Percentiles rank a stretch among this genome's conserved stretches.
Evolutionary conservation across 2,113 vertebrate genomes (phyloP).

Genomic region (Callionymus lyra): DNA sequence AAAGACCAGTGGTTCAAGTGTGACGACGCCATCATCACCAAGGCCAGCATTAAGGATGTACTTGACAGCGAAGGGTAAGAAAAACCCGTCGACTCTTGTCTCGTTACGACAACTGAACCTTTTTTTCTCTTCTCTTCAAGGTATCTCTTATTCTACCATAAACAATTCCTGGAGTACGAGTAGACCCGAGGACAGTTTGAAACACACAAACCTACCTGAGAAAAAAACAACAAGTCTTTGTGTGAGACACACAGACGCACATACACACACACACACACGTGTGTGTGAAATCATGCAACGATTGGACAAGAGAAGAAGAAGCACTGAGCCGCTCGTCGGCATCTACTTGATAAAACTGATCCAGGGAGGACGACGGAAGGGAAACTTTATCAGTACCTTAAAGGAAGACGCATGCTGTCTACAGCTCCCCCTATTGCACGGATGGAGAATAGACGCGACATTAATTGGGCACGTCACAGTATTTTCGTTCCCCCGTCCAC

Average conservation of each 20-base stretch:
- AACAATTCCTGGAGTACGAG: slow-evolving; percentile 95
- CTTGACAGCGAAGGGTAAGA: slow-evolving; percentile 97
- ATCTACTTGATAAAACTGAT: slow-evolving; percentile 81
- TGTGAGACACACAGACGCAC: neutral
- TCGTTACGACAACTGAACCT: neutral
- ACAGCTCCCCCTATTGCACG: slow-evolving; percentile 32
- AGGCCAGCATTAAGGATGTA: slow-evolving; percentile 98
- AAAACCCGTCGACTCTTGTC: neutral
- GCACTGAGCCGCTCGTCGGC: slow-evolving; percentile 77
- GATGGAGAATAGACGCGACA: slow-evolving; percentile 41
- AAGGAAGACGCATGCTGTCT: slow-evolving; percentile 9
- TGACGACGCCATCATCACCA: slow-evolving; percentile 98
- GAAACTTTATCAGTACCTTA: too few relatives aligned
- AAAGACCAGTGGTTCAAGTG: slow-evolving; percentile 99
- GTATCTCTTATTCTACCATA: slow-evolving; percentile 97
- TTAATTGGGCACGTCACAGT: slow-evolving; percentile 72
- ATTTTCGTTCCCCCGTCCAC: slow-evolving; percentile 25
- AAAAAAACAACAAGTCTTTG: too few relatives aligned
- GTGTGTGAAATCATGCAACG: slow-evolving; percentile 55
- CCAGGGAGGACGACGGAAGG: slow-evolving; percentile 54
- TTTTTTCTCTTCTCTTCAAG: slow-evolving; percentile 17
- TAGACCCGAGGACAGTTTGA: slow-evolving; percentile 48
- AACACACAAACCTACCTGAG: too few relatives aligned
- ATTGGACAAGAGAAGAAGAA: slow-evolving; percentile 53
- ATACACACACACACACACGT: slow-evolving; percentile 77